Conservation (phyloP, 2,113 vertebrate species). For the Elephas maximus region DNA sequence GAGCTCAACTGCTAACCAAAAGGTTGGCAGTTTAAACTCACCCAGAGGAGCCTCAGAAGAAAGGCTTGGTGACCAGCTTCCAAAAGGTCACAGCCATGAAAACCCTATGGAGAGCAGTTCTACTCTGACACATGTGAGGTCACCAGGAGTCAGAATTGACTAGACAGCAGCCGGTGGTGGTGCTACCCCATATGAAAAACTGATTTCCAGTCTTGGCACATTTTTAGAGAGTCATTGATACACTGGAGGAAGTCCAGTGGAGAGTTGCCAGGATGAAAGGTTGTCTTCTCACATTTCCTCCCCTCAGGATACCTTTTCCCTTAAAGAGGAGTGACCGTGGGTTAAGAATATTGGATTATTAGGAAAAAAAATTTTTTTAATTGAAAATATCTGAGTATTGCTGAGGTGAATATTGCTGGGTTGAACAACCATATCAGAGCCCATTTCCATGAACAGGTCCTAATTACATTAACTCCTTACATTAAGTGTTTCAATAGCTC, state of each 20-base stretch:
- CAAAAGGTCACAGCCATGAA: not conserved
- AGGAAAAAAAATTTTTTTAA: not conserved
- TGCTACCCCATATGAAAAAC: not conserved
- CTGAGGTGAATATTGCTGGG: not conserved
- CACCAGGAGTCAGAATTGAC: not conserved
- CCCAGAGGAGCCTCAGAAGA: not conserved
- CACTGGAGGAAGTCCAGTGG: not conserved
- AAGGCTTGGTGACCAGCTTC: not conserved
- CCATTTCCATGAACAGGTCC: not conserved
- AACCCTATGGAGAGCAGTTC: not conserved
- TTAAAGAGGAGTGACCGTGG: not conserved
- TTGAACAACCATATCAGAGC: not conserved
- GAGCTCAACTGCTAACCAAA: not conserved
- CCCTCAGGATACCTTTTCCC: not conserved
- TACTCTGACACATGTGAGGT: not conserved
- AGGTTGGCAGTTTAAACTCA: not conserved
- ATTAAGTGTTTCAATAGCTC: not conserved
- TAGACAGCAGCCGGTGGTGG: not conserved
- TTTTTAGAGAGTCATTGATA: not conserved
- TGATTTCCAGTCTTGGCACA: not conserved
- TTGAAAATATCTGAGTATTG: not conserved
- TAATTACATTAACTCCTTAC: not conserved
- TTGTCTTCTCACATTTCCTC: not conserved
- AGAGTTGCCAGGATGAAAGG: not conserved
- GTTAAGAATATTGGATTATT: not conserved